Evolutionary conservation across 2,888 invertebrate species (phyloP).

Genomic region (Tyria jacobaeae): DNA sequence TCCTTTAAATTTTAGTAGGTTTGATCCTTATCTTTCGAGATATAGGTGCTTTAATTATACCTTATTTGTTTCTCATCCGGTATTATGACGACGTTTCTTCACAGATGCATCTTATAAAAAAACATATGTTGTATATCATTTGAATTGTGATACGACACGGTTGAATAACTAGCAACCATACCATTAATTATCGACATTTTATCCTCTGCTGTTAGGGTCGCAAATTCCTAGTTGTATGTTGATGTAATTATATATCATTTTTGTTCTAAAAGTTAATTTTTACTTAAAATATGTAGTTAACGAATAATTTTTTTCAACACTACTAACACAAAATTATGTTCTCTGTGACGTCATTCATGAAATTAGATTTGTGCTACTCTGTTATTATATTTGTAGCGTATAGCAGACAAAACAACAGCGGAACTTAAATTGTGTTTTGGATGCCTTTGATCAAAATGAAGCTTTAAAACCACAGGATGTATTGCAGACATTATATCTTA

Average conservation of each 20-base stretch:
- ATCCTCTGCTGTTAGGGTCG: background rate
- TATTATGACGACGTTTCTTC: background rate
- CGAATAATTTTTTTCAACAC: background rate
- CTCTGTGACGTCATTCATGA: background rate
- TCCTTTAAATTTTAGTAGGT: background rate
- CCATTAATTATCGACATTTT: background rate
- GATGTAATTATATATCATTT: background rate
- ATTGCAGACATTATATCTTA: slow-evolving; percentile 10
- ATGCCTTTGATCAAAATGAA: slow-evolving; percentile 26
- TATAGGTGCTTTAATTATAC: background rate
- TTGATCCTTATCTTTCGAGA: slow-evolving; percentile 8
- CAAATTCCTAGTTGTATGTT: background rate
- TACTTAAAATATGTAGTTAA: too few relatives aligned
- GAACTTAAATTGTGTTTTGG: slow-evolving; percentile 1
- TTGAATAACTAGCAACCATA: background rate
- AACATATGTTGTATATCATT: slow-evolving; percentile 3
- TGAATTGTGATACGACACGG: background rate
- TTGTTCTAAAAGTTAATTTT: too few relatives aligned
- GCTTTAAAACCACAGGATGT: slow-evolving; percentile 21
- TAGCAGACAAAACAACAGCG: background rate
- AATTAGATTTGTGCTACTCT: background rate
- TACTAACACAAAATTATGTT: too few relatives aligned
- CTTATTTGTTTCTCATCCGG: slow-evolving; percentile 4
- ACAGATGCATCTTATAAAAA: slow-evolving; percentile 11
- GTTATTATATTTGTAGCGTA: background rate